Percentiles rank a stretch among this genome's conserved stretches.
Evolutionary conservation across 2,797 vertebrate genomes (phyloP).

Genomic region (Sandelia bainsii): DNA sequence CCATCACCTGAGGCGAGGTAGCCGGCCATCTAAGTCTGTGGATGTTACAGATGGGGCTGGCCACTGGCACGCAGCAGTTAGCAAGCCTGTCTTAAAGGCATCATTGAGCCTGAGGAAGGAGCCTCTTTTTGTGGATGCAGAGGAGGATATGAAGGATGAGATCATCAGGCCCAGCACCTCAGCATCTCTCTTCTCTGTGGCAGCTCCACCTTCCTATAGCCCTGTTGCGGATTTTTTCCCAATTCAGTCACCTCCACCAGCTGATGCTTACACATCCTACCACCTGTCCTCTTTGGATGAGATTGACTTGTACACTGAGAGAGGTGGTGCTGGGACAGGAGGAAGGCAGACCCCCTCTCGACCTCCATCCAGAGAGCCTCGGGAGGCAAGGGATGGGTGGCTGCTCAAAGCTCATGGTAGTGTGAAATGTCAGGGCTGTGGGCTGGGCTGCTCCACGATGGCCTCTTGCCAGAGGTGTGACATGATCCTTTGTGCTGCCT

Average conservation of each 20-base stretch:
- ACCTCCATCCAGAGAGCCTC: slow-evolving; percentile 82
- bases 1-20: slow-evolving; percentile 92
- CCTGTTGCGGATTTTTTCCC: slow-evolving; percentile 90
- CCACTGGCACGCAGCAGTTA: slow-evolving; percentile 91
- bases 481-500: slow-evolving; percentile 89
- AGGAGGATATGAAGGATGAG: slow-evolving; percentile 94
- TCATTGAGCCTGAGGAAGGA: slow-evolving; percentile 94
- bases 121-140: slow-evolving; percentile 87
- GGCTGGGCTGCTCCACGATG: slow-evolving; percentile 85
- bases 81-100: slow-evolving; percentile 91
- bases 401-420: slow-evolving; percentile 80
- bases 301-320: slow-evolving; percentile 95
- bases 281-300: slow-evolving; percentile 90
- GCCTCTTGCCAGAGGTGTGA: slow-evolving; percentile 90
- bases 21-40: slow-evolving; percentile 94
- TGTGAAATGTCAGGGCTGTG: slow-evolving; percentile 92
- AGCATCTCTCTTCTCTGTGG: slow-evolving; percentile 89
- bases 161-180: slow-evolving; percentile 91
- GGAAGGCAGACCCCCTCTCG: slow-evolving; percentile 83
- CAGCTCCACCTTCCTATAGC: slow-evolving; percentile 87
- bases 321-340: slow-evolving; percentile 74
- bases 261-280: slow-evolving; percentile 85
- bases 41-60: slow-evolving; percentile 95
- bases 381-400: slow-evolving; percentile 84
- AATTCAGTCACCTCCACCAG: slow-evolving; percentile 85